Conservation (phyloP, 1,140 invertebrate genomes). For the Samia ricini region DNA sequence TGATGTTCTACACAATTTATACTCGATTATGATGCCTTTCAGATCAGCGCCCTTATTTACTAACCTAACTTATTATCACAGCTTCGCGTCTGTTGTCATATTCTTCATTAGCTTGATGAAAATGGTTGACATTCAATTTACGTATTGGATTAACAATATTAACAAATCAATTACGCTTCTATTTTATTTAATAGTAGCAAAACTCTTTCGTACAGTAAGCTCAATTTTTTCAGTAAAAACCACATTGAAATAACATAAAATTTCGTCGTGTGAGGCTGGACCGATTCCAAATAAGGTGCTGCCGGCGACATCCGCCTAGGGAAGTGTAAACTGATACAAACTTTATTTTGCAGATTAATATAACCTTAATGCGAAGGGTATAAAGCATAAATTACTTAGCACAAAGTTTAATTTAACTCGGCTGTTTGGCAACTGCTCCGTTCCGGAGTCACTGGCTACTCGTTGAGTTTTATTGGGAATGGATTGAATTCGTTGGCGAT, state of each 20-base stretch:
- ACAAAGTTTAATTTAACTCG: constrained; percentile 8
- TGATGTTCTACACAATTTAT: too few relatives aligned
- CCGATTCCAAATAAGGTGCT: constrained; percentile 72
- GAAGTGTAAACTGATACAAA: constrained; percentile 19
- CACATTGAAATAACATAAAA: constrained; percentile 75
- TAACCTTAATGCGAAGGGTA: constrained; percentile 19
- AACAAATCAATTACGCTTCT: not conserved
- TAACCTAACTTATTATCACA: too few relatives aligned
- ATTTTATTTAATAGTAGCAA: not conserved
- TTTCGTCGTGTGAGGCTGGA: constrained; percentile 61
- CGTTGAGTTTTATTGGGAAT: constrained; percentile 53
- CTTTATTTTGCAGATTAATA: constrained; percentile 10
- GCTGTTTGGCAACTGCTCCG: constrained; percentile 43
- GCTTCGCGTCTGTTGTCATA: too few relatives aligned
- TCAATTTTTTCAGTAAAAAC: constrained; percentile 26
- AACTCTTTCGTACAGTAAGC: not conserved
- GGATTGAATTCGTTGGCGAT: constrained; percentile 61
- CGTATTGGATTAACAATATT: too few relatives aligned
- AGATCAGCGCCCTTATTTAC: too few relatives aligned
- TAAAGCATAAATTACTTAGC: constrained; percentile 34
- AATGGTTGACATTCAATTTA: too few relatives aligned
- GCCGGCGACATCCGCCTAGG: constrained; percentile 59
- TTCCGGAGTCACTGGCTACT: constrained; percentile 57
- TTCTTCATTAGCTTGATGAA: too few relatives aligned
- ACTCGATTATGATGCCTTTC: too few relatives aligned